Evolutionary conservation across 1,140 invertebrate species (phyloP).

Genomic region (Arion vulgaris): DNA sequence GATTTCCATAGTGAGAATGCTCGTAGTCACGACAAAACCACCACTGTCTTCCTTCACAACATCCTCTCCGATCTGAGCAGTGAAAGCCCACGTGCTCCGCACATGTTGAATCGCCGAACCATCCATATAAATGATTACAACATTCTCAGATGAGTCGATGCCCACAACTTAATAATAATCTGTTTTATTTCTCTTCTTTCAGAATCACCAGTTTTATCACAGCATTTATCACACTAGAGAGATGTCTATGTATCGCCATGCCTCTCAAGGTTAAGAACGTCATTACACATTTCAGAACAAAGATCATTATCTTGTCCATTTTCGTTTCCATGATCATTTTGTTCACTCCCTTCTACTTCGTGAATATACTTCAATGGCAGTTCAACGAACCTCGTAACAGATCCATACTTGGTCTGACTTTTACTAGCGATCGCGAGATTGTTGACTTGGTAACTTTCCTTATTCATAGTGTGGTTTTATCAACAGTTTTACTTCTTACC

Average conservation of each 20-base stretch:
- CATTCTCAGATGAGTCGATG: no score
- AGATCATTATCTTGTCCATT: conserved; percentile 4
- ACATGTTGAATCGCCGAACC: no score
- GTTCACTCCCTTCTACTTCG: not conserved
- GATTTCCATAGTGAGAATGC: no score
- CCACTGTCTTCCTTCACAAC: no score
- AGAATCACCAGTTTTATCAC: conserved; percentile 9
- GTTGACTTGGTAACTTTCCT: not conserved
- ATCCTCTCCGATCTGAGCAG: no score
- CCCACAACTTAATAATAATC: not conserved
- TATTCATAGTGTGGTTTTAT: not conserved
- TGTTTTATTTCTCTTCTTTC: not conserved
- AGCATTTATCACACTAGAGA: not conserved
- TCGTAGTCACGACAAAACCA: no score
- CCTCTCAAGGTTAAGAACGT: conserved; percentile 17
- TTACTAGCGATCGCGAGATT: not conserved
- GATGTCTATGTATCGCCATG: not conserved
- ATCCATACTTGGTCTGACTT: not conserved
- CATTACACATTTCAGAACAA: not conserved
- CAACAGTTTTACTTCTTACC: not conserved
- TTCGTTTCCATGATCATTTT: not conserved
- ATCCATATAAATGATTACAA: no score
- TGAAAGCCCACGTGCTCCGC: no score
- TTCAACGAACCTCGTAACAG: not conserved
- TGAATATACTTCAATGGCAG: not conserved